Evolutionary conservation across 2,797 vertebrate genomes (phyloP).

Genomic region (Gobio occitaniae): DNA sequence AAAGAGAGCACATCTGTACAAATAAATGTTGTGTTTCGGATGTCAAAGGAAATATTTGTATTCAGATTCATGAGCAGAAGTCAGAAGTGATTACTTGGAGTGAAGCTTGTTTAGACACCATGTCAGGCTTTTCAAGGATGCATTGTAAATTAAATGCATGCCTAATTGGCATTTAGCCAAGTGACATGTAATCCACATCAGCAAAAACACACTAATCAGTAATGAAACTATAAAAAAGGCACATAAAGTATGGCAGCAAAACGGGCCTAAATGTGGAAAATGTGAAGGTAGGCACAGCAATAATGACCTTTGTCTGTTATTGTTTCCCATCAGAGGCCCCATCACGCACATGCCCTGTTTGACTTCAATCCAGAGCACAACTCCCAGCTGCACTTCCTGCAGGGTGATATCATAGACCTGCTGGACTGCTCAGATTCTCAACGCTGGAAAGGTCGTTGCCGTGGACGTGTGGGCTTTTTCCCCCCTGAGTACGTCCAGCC

Average conservation of each 20-base stretch:
- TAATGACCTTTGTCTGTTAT: constrained; percentile 41
- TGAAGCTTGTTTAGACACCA: neutral
- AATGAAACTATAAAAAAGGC: neutral
- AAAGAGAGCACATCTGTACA: neutral
- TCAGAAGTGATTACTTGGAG: neutral
- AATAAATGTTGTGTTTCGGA: neutral
- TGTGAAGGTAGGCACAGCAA: constrained; percentile 15
- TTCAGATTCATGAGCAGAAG: neutral
- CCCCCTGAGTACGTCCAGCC: constrained; percentile 90
- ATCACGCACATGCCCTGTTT: constrained; percentile 89
- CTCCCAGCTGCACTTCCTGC: constrained; percentile 88
- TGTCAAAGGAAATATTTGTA: neutral
- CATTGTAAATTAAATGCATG: neutral
- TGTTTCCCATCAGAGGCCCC: constrained; percentile 72
- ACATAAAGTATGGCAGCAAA: neutral
- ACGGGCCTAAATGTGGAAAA: neutral
- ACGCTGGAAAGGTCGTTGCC: constrained; percentile 90
- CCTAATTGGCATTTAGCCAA: neutral
- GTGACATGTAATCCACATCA: constrained; percentile 1
- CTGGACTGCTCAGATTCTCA: constrained; percentile 85
- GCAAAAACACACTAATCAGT: neutral
- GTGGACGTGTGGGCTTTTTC: constrained; percentile 85
- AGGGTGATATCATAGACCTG: constrained; percentile 91
- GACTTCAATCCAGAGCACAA: constrained; percentile 84
- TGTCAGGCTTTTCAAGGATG: neutral